phyloP scores from a whole-genome alignment of 1,140 invertebrate species.

The Magallana ariakensis region DNA sequence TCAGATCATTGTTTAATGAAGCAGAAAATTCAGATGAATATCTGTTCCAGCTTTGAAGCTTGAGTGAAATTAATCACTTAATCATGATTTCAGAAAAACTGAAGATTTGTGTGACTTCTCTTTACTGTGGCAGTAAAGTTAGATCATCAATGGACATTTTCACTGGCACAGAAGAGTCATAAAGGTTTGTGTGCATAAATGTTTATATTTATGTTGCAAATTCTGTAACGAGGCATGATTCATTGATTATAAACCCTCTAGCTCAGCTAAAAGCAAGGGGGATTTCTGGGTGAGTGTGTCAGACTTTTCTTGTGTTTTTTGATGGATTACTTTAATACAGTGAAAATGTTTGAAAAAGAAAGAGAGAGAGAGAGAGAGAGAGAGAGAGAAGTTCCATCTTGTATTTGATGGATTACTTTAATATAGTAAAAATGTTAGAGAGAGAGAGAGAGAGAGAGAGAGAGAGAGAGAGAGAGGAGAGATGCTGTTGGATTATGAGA shows the following conservation, averaged over 20 bases:
- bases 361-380: background rate
- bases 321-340: no score
- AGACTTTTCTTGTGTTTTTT: no score
- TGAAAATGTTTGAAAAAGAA: background rate
- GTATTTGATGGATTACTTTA: no score
- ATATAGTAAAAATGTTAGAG: background rate
- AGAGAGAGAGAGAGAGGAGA: no score
- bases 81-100: background rate
- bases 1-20: background rate
- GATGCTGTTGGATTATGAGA: no score
- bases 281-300: no score
- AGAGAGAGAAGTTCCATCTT: no score
- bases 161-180: background rate
- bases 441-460: background rate
- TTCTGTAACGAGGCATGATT: no score
- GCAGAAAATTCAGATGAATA: background rate
- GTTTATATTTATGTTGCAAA: background rate
- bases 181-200: background rate
- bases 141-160: background rate
- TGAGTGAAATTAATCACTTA: conserved; percentile 11
- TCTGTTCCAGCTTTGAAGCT: background rate
- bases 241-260: no score
- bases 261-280: no score
- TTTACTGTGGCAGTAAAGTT: background rate
- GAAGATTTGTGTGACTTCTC: no score